Evolutionary conservation across 2,888 invertebrate genomes (phyloP).

Genomic region (Gryllus longicercus): DNA sequence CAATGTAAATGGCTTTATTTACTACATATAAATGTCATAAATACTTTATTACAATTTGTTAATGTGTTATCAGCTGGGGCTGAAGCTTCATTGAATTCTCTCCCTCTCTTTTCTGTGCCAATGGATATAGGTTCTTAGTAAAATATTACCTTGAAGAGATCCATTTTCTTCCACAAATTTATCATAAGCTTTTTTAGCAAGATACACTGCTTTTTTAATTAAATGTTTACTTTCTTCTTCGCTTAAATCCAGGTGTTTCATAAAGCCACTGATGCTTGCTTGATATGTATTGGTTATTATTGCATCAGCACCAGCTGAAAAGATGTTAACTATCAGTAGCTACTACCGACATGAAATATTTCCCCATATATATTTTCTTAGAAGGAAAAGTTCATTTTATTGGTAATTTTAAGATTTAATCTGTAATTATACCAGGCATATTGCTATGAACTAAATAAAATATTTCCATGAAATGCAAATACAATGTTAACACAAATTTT

Average conservation of each 20-base stretch:
- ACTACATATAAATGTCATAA: no score
- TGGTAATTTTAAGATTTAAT: no score
- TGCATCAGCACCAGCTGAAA: slow-evolving; percentile 78
- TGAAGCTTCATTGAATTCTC: no score
- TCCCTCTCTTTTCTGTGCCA: no score
- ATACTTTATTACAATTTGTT: no score
- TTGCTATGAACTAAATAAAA: neutral
- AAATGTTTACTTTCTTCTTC: slow-evolving; percentile 66
- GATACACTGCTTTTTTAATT: slow-evolving; percentile 67
- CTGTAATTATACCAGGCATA: no score
- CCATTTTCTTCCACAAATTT: slow-evolving; percentile 42
- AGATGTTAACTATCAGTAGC: slow-evolving; percentile 41
- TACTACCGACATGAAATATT: neutral
- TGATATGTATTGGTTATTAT: slow-evolving; percentile 90
- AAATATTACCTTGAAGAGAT: neutral
- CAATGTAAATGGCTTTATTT: no score
- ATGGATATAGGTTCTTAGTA: no score
- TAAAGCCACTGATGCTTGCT: slow-evolving; percentile 73
- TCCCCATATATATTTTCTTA: neutral
- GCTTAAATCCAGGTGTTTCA: slow-evolving; percentile 66
- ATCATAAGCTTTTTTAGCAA: slow-evolving; percentile 69
- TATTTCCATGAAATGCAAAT: no score
- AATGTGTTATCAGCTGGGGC: no score
- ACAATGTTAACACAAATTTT: no score
- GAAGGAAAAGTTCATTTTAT: no score